Conservation (phyloP, 2,797 vertebrate species). For the Gadopsis marmoratus region DNA sequence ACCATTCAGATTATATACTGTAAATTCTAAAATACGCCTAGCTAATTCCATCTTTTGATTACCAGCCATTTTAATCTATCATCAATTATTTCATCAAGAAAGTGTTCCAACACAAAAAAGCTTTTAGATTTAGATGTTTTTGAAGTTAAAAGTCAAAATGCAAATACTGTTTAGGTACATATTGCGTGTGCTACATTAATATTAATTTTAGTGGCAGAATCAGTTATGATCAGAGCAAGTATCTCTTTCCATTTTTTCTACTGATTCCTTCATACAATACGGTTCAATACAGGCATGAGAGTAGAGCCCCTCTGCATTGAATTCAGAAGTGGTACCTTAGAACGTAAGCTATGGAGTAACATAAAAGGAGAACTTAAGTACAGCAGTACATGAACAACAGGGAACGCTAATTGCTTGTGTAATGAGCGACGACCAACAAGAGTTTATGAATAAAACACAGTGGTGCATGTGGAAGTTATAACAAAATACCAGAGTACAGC, state of each 20-base stretch:
- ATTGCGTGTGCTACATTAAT: background rate
- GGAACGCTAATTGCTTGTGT: slow-evolving; percentile 44
- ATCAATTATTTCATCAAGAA: background rate
- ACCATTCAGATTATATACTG: no score
- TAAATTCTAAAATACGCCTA: no score
- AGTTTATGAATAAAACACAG: slow-evolving; percentile 64
- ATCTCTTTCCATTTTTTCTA: background rate
- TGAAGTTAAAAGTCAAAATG: background rate
- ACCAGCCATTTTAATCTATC: no score
- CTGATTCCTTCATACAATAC: slow-evolving; percentile 1
- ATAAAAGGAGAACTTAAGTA: slow-evolving; percentile 47
- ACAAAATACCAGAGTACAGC: slow-evolving; percentile 44
- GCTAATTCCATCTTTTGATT: no score
- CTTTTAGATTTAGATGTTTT: background rate
- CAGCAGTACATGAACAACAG: slow-evolving; percentile 40
- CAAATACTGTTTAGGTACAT: slow-evolving; percentile 2
- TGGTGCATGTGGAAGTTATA: slow-evolving; percentile 26
- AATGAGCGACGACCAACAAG: slow-evolving; percentile 62
- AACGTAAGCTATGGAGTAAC: slow-evolving; percentile 12
- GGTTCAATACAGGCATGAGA: background rate
- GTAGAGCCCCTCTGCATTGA: background rate
- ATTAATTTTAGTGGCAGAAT: background rate
- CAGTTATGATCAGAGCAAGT: background rate
- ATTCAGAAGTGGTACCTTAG: slow-evolving; percentile 1
- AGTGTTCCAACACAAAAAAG: background rate